Evolutionary conservation across 2,888 invertebrate genomes (phyloP).

Genomic region (Agrenia bidenticulata): DNA sequence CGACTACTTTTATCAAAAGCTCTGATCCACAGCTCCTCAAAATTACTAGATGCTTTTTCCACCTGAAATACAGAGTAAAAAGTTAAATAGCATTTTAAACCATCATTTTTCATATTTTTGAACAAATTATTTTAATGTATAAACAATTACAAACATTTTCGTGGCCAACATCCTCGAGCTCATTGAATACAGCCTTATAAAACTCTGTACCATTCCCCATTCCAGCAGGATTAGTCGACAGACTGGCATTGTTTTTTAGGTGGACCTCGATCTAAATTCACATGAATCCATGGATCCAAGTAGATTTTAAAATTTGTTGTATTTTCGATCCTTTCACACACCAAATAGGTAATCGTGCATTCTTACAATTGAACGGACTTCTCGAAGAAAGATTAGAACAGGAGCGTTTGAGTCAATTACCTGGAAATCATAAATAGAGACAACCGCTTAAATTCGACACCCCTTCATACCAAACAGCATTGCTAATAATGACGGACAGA

Average conservation of each 20-base stretch:
- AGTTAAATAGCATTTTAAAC: neutral
- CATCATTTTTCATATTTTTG: no score
- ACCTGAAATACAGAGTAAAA: constrained; percentile 24
- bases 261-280: no score
- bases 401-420: neutral
- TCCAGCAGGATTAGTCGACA: no score
- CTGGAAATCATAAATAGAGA: neutral
- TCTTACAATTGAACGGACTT: neutral
- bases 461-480: neutral
- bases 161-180: constrained; percentile 38
- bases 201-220: neutral
- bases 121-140: neutral
- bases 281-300: no score
- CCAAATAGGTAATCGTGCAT: neutral
- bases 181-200: constrained; percentile 23
- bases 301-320: no score
- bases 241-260: no score
- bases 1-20: constrained; percentile 29
- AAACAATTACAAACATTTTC: constrained; percentile 25
- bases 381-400: neutral
- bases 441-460: no score
- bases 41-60: constrained; percentile 22
- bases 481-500: no score
- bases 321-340: neutral
- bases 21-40: constrained; percentile 31